These are phyloP conservation scores for Adelges cooleyi DNA, from an alignment of 1,140 invertebrate genomes.

Conservation along the genomic window DNA sequence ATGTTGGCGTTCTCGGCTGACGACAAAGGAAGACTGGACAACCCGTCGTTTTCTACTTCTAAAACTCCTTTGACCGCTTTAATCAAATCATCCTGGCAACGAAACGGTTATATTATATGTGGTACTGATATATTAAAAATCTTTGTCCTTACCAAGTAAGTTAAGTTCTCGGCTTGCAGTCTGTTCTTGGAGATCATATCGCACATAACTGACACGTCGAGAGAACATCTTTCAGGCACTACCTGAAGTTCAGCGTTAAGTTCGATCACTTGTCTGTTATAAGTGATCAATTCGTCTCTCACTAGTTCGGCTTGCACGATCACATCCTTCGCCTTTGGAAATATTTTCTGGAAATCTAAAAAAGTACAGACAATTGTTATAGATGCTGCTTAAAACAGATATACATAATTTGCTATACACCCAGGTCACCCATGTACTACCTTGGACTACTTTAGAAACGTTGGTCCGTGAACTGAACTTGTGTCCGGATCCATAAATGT, in stretches of 20 bases:
- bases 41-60: not conserved
- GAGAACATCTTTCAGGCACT: not conserved
- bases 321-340: slow-evolving; percentile 8
- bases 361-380: too few species aligned
- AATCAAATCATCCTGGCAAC: slow-evolving; percentile 3
- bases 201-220: slow-evolving; percentile 5
- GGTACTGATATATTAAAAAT: too few species aligned
- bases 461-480: slow-evolving; percentile 1
- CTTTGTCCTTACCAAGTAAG: not conserved
- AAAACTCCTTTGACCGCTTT: not conserved
- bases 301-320: not conserved
- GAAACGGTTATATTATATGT: too few species aligned
- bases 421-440: too few species aligned
- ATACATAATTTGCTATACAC: too few species aligned
- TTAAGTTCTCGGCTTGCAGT: not conserved
- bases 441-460: slow-evolving; percentile 12
- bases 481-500: slow-evolving; percentile 10
- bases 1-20: slow-evolving; percentile 15
- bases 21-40: not conserved
- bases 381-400: too few species aligned
- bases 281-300: not conserved
- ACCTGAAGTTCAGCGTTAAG: not conserved
- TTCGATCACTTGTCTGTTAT: not conserved
- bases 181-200: slow-evolving; percentile 6
- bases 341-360: slow-evolving; percentile 15